Evolutionary conservation across 2,797 vertebrate species (phyloP).

Genomic region (Macroramphosus scolopax): DNA sequence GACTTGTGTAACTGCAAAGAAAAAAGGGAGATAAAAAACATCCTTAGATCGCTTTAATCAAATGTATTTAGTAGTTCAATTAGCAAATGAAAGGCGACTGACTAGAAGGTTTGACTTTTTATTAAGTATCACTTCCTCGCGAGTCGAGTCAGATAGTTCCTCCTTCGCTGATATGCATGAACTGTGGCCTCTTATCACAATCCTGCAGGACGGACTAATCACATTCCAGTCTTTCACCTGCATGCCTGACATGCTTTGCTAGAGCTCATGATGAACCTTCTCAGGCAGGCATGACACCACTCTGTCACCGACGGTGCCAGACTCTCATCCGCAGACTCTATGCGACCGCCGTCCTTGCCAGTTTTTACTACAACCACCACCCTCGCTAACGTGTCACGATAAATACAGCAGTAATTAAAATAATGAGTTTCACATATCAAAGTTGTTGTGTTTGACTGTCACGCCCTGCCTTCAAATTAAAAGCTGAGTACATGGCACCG

Average conservation of each 20-base stretch:
- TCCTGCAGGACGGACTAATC: slow-evolving; percentile 81
- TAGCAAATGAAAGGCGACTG: slow-evolving; percentile 32
- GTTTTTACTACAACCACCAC: slow-evolving; percentile 15
- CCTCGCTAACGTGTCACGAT: too few relatives aligned
- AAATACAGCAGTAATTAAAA: slow-evolving; percentile 2
- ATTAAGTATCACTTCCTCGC: slow-evolving; percentile 57
- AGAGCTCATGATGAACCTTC: slow-evolving; percentile 73
- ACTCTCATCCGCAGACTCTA: slow-evolving; percentile 40
- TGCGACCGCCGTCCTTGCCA: slow-evolving; percentile 29
- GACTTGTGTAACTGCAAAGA: slow-evolving; percentile 14
- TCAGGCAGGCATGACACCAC: slow-evolving; percentile 74
- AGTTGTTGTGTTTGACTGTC: slow-evolving; percentile 16
- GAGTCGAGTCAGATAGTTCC: slow-evolving; percentile 55
- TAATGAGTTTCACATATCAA: not conserved
- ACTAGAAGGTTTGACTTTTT: slow-evolving; percentile 42
- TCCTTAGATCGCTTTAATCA: not conserved
- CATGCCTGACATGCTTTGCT: slow-evolving; percentile 77
- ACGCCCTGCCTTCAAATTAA: slow-evolving; percentile 11
- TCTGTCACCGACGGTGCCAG: slow-evolving; percentile 64
- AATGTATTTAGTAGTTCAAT: slow-evolving; percentile 35
- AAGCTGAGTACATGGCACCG: not conserved
- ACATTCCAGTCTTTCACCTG: slow-evolving; percentile 80
- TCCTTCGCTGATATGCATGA: slow-evolving; percentile 66
- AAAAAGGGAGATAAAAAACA: not conserved
- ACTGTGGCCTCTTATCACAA: slow-evolving; percentile 79